A percentile compares a stretch with the other conserved stretches of the same genome.
These are phyloP conservation scores for Eulithis prunata DNA, from an alignment of 2,888 invertebrate genomes.

Conservation along the genomic window DNA sequence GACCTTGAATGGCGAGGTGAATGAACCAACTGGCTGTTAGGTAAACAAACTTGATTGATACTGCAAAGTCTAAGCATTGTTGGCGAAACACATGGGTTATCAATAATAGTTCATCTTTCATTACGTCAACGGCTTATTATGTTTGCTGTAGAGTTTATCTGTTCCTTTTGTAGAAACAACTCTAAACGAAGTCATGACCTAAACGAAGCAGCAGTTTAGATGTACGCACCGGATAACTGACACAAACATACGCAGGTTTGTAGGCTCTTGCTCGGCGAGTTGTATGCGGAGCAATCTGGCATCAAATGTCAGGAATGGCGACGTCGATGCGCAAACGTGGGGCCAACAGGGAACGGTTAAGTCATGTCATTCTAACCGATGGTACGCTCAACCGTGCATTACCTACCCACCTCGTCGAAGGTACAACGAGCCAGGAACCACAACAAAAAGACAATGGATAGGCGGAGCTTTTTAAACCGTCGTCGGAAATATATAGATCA, in stretches of 20 bases:
- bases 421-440: constrained; percentile 50
- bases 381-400: constrained; percentile 54
- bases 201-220: constrained; percentile 62
- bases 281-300: constrained; percentile 75
- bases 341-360: constrained; percentile 50
- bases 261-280: constrained; percentile 54
- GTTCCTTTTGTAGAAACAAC: constrained; percentile 57
- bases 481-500: constrained; percentile 23
- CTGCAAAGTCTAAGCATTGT: constrained; percentile 57
- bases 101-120: constrained; percentile 51
- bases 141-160: constrained; percentile 44
- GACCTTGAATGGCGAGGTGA: constrained; percentile 76
- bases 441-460: constrained; percentile 36
- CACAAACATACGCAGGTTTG: constrained; percentile 60
- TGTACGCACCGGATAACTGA: constrained; percentile 66
- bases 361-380: constrained; percentile 61
- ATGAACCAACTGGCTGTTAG: constrained; percentile 64
- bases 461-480: constrained; percentile 27
- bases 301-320: constrained; percentile 75
- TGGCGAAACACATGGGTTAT: constrained; percentile 55
- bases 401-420: constrained; percentile 49
- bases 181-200: constrained; percentile 58
- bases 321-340: constrained; percentile 63
- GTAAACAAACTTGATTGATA: constrained; percentile 69
- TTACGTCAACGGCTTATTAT: constrained; percentile 45